Conservation (phyloP, 92 coral and sea anemone genomes). For the Porites divaricata region DNA sequence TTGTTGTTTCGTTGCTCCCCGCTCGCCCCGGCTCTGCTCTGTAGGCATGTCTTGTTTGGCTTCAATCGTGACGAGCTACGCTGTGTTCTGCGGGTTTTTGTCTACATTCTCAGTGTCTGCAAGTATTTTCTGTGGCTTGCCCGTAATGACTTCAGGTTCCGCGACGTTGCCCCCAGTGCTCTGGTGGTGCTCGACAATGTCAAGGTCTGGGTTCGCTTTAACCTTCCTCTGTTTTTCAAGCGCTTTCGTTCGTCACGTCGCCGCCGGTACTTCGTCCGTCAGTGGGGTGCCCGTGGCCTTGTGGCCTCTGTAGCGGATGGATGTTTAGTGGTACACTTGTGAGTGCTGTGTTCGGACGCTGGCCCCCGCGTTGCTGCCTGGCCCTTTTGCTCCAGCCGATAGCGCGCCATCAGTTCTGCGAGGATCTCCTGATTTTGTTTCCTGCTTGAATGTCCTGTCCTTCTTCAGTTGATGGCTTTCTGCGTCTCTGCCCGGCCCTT, state of each 20-base stretch:
- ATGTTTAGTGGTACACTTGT: too few relatives aligned
- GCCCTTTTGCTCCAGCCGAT: too few relatives aligned
- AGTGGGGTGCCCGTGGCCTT: constrained; percentile 22
- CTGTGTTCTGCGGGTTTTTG: constrained; percentile 12
- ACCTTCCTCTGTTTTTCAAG: background rate
- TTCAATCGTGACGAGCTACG: background rate
- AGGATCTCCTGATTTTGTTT: too few relatives aligned
- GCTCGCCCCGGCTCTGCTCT: background rate
- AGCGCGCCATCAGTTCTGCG: too few relatives aligned
- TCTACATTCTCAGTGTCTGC: background rate
- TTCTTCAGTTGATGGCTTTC: too few relatives aligned
- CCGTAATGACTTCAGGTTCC: constrained; percentile 29
- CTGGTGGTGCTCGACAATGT: background rate
- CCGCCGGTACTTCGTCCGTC: background rate
- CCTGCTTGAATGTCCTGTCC: too few relatives aligned
- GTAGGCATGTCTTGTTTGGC: constrained; percentile 16
- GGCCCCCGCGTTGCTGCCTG: too few relatives aligned
- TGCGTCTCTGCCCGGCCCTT: too few relatives aligned
- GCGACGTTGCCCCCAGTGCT: background rate
- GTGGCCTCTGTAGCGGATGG: too few relatives aligned
- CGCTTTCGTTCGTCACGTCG: constrained; percentile 1
- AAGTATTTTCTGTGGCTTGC: constrained; percentile 24
- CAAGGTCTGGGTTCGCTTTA: background rate
- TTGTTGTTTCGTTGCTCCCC: background rate
- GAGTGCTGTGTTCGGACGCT: too few relatives aligned